A percentile compares a stretch with the other conserved stretches of the same genome.
These are phyloP conservation scores for Notechis scutatus DNA, from an alignment of 2,113 vertebrate species.

Conservation along the genomic window DNA sequence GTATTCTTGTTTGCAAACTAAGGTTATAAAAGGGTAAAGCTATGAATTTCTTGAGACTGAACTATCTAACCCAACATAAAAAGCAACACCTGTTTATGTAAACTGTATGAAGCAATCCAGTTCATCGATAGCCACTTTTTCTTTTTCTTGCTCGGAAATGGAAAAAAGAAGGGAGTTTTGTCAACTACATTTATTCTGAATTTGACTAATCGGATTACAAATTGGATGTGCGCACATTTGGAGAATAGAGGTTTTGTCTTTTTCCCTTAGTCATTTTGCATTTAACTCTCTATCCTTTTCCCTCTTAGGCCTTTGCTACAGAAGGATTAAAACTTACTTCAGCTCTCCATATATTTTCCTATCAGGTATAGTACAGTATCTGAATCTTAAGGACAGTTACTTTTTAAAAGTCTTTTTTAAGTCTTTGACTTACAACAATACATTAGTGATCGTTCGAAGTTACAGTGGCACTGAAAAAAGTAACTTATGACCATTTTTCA, in stretches of 20 bases:
- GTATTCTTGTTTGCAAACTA: neutral
- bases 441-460: neutral
- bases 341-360: constrained; percentile 79
- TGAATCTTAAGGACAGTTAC: neutral
- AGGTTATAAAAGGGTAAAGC: neutral
- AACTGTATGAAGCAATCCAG: neutral
- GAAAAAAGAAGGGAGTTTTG: neutral
- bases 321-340: constrained; percentile 89
- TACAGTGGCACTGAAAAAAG: neutral
- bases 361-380: constrained; percentile 77
- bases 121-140: neutral
- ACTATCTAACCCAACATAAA: neutral
- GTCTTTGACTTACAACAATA: neutral
- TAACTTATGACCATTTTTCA: neutral
- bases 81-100: neutral
- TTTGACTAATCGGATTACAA: neutral
- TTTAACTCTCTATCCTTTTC: constrained; percentile 28
- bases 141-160: neutral
- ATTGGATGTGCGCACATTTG: neutral
- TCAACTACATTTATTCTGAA: neutral
- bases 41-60: neutral
- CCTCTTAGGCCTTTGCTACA: constrained; percentile 83
- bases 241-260: neutral
- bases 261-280: neutral
- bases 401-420: neutral